Percentiles rank a stretch among this genome's conserved stretches.
Conservation (phyloP, 2,113 vertebrate species). For the Canis aureus region DNA sequence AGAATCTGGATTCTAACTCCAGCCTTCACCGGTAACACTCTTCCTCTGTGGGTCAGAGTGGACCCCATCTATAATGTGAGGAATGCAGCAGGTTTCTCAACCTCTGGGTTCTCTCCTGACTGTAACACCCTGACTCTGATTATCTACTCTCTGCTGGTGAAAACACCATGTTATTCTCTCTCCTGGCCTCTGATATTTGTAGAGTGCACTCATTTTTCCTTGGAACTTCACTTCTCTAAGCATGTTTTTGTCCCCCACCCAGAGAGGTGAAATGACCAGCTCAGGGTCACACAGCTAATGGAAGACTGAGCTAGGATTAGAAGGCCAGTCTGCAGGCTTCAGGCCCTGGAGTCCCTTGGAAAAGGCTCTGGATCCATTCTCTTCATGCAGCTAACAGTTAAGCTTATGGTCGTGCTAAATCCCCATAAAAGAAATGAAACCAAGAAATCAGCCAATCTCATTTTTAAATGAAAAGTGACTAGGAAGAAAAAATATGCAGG, state of each 20-base stretch:
- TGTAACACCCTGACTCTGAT: neutral
- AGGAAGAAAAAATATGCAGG: slow-evolving; percentile 61
- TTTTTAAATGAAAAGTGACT: slow-evolving; percentile 80
- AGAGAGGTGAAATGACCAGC: neutral
- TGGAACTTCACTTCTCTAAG: neutral
- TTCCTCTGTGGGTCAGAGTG: neutral
- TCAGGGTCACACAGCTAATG: neutral
- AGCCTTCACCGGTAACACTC: neutral
- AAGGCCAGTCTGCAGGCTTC: neutral
- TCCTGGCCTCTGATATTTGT: neutral
- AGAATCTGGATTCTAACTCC: neutral
- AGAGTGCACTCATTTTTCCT: neutral
- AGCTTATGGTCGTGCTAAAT: slow-evolving; percentile 56
- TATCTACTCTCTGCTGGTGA: neutral
- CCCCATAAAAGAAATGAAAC: slow-evolving; percentile 73
- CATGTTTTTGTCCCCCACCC: neutral
- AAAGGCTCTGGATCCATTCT: neutral
- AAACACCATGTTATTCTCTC: neutral
- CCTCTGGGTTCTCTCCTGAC: neutral
- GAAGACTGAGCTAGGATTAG: neutral
- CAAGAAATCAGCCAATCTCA: slow-evolving; percentile 63
- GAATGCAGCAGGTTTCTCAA: neutral
- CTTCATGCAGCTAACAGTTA: neutral
- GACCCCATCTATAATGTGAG: neutral
- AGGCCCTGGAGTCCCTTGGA: neutral